These are phyloP conservation scores for Pogonus chalceus DNA, from an alignment of 1,140 invertebrate genomes.

Conservation along the genomic window DNA sequence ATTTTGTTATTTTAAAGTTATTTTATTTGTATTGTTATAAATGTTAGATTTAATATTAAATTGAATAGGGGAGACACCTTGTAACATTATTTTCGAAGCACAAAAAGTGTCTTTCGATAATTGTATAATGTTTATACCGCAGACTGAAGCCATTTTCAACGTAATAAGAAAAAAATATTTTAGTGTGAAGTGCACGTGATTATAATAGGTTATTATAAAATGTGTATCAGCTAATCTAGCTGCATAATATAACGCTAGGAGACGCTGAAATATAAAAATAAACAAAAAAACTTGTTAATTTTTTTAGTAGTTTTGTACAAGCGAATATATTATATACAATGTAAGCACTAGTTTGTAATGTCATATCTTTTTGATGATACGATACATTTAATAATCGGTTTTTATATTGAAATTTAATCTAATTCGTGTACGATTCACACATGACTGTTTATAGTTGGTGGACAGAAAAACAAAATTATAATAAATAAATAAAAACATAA, in stretches of 20 bases:
- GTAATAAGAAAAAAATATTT: neutral
- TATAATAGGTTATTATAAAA: neutral
- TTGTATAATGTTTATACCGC: constrained; percentile 2
- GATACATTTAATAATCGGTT: neutral
- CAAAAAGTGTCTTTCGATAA: constrained; percentile 6
- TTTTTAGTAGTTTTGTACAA: constrained; percentile 4
- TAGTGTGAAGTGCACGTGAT: neutral
- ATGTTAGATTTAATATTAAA: too few species aligned
- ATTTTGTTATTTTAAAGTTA: too few species aligned
- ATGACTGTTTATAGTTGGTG: neutral
- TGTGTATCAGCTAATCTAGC: neutral
- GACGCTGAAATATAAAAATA: neutral
- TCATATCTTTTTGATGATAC: neutral
- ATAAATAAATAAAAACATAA: too few species aligned
- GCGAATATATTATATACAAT: constrained; percentile 1
- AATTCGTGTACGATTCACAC: neutral
- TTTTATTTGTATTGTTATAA: too few species aligned
- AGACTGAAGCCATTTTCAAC: constrained; percentile 2
- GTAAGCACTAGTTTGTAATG: neutral
- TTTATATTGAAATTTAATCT: neutral
- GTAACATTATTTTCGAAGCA: constrained; percentile 1
- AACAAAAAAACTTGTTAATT: neutral
- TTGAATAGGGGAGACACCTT: neutral
- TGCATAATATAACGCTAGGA: constrained; percentile 1
- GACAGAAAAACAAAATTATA: too few species aligned